phyloP scores from a whole-genome alignment of 2,888 invertebrate genomes.

The Rhingia campestris region DNA sequence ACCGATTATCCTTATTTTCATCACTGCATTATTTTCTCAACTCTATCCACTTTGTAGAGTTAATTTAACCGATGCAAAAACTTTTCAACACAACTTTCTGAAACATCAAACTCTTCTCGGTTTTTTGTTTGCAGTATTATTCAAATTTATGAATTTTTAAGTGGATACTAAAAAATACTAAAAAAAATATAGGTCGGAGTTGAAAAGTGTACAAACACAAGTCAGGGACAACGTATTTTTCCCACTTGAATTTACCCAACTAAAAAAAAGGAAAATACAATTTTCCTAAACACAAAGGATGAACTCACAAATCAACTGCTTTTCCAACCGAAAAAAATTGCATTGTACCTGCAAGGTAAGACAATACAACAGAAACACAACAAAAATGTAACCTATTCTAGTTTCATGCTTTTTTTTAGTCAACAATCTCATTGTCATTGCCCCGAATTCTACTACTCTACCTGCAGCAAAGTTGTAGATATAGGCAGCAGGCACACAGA shows the following conservation, averaged over 20 bases:
- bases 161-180: constrained; percentile 17
- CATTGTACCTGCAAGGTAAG: constrained; percentile 64
- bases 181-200: constrained; percentile 49
- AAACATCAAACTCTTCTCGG: constrained; percentile 4
- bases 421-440: constrained; percentile 54
- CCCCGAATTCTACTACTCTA: constrained; percentile 10
- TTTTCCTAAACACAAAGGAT: constrained; percentile 58
- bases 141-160: constrained; percentile 45
- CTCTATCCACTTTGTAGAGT: not conserved
- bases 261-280: constrained; percentile 30
- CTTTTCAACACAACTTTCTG: constrained; percentile 3
- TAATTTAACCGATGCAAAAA: constrained; percentile 3
- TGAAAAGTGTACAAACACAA: constrained; percentile 30
- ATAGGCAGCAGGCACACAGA: not conserved
- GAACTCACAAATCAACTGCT: constrained; percentile 66
- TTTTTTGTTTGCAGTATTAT: constrained; percentile 5
- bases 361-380: constrained; percentile 31
- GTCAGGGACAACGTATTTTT: constrained; percentile 52
- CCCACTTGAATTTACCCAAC: not conserved
- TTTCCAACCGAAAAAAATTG: constrained; percentile 47
- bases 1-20: not conserved
- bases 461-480: constrained; percentile 11
- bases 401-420: constrained; percentile 24
- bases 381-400: constrained; percentile 44
- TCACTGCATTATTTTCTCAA: not conserved